Conservation (phyloP, 2,888 invertebrate genomes). For the Argyra leucocephala region DNA sequence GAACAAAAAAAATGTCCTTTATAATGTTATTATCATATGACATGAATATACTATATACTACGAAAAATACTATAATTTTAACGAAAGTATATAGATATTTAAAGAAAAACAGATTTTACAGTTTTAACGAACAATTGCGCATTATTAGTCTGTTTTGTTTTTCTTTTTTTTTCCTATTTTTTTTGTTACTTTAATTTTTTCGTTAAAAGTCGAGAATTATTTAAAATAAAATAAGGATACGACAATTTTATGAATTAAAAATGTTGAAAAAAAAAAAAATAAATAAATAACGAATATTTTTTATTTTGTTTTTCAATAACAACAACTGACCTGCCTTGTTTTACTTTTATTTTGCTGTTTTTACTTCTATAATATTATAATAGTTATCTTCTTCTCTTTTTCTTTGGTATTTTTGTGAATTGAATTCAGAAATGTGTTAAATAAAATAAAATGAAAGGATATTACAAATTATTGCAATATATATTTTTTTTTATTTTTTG, state of each 20-base stretch:
- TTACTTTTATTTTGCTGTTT: too few species aligned
- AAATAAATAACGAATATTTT: too few species aligned
- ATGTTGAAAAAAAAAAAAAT: background rate
- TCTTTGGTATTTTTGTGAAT: background rate
- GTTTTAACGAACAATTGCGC: background rate
- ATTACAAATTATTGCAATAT: background rate
- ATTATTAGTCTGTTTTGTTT: background rate
- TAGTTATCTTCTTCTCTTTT: too few species aligned
- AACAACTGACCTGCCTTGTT: constrained; percentile 6
- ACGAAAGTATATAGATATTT: too few species aligned
- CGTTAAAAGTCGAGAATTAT: background rate
- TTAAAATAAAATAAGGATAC: background rate
- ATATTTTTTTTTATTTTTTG: background rate
- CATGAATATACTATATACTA: too few species aligned
- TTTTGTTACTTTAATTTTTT: background rate
- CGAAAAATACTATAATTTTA: too few species aligned
- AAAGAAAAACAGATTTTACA: too few species aligned
- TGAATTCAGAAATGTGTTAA: background rate
- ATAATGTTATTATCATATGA: too few species aligned
- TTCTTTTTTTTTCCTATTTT: background rate
- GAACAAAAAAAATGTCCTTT: too few species aligned
- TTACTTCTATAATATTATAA: too few species aligned
- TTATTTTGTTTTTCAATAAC: background rate
- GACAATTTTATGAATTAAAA: constrained; percentile 3
- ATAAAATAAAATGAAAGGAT: background rate